Base-by-base conservation (phyloP, 2,888 invertebrate genomes). In the Anticlea derivata region DNA sequence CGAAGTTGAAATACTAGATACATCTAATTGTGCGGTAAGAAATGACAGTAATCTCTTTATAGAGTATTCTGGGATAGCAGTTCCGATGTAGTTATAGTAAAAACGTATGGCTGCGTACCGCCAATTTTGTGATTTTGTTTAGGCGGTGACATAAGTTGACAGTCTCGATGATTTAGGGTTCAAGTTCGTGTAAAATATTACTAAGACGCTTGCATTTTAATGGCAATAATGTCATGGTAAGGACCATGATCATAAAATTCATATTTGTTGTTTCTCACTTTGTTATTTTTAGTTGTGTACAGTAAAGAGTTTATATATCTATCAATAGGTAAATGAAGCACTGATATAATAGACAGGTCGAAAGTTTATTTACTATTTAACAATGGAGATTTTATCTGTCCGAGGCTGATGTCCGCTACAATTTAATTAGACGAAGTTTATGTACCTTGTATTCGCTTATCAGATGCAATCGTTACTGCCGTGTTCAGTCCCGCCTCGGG, bases 1-100 rank as follows among this genome's bases (percentile, higher is more conserved):
- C 57, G 95, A 95, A 86, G 94, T 95, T 68, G 95, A 95, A 92
- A 95, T 94, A 83, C 90, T 94, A 85, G 95, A 95, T 86, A 95
- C 95, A 66, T 95, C 95, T 66, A 95, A 94, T 91, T 95, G 94
- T 90, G 94, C 93, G 92, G 95, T 95, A 92, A 94, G 94, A 60
- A 61, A 73, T 61, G 56, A 47, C 52, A 24, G 27, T 31, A 50
- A 50, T 55, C 40, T 49, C 48, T 17, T 24, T 26, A 1, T 26
- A 7, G 7, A 31, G 5, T n/a, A 12, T 30, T 22, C 22, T 41
- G 5, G 5, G 3, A 10, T 31, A 17, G n/a, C 30, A 3, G n/a
- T 7, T 7, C 11, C n/a, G 4, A 17, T 17, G 17, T 17, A 2
- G 17, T 17, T 17, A 17, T 4, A 4, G 17, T 4, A 2, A 17